phyloP scores from a whole-genome alignment of 2,797 vertebrate genomes.

The Acropternis orthonyx region DNA sequence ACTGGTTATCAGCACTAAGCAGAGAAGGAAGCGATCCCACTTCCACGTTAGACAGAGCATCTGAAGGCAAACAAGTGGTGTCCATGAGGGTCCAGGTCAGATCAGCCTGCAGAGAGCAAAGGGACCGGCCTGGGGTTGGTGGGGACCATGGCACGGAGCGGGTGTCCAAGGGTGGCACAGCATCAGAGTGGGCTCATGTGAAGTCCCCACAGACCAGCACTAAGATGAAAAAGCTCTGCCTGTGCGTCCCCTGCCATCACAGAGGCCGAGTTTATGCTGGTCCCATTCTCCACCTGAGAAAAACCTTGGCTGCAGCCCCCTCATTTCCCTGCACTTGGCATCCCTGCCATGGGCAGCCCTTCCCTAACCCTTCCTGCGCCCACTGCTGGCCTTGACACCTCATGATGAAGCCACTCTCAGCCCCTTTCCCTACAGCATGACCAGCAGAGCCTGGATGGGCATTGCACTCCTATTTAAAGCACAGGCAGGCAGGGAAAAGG shows the following conservation, averaged over 20 bases:
- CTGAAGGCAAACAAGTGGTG: not conserved
- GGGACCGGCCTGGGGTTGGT: not conserved
- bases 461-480: not conserved
- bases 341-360: not conserved
- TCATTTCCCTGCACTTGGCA: not conserved
- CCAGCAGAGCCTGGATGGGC: rapidly evolving
- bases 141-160: rapidly evolving
- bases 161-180: not conserved
- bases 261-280: not conserved
- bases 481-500: not conserved
- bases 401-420: rapidly evolving
- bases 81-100: rapidly evolving
- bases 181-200: rapidly evolving
- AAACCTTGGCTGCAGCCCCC: not conserved
- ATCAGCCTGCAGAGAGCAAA: not conserved
- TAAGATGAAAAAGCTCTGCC: not conserved
- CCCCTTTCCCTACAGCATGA: not conserved
- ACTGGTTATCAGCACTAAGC: not conserved
- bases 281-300: not conserved
- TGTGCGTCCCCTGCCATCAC: not conserved
- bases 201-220: not conserved
- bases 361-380: not conserved
- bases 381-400: rapidly evolving
- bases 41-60: rapidly evolving
- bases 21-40: not conserved